Conservation (phyloP, 2,888 invertebrate species). For the Parnassius smintheus region DNA sequence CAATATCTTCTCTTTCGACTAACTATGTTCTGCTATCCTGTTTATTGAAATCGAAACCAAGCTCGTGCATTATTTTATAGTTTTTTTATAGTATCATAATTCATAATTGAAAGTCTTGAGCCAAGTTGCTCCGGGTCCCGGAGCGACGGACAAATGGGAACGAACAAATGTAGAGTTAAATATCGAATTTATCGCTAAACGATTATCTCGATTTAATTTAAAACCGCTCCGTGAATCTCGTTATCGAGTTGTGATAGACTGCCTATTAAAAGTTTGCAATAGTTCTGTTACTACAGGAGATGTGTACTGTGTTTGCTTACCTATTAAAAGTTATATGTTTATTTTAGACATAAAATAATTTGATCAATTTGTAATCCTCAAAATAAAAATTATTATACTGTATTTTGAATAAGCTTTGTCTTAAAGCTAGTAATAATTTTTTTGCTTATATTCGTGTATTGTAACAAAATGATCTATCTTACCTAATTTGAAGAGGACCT, state of each 20-base stretch:
- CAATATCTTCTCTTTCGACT: no score
- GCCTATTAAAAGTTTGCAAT: slow-evolving; percentile 36
- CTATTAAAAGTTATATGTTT: slow-evolving; percentile 1
- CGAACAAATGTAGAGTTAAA: slow-evolving; percentile 75
- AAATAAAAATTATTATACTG: no score
- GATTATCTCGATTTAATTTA: slow-evolving; percentile 48
- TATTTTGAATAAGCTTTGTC: no score
- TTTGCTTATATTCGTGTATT: no score
- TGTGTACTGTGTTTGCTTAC: slow-evolving; percentile 28
- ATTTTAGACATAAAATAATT: neutral
- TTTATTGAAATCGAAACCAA: no score
- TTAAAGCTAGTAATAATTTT: no score
- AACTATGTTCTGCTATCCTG: no score
- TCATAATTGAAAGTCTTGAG: slow-evolving; percentile 75
- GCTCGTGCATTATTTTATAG: no score
- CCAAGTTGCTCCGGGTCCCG: slow-evolving; percentile 57
- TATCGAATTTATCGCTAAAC: slow-evolving; percentile 36
- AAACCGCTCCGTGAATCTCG: slow-evolving; percentile 36
- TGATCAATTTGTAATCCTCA: no score
- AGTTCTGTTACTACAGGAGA: slow-evolving; percentile 11
- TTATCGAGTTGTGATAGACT: slow-evolving; percentile 39
- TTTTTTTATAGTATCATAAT: slow-evolving; percentile 64
- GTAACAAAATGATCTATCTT: no score
- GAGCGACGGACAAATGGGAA: slow-evolving; percentile 40
- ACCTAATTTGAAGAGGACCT: no score